These are phyloP conservation scores for Baccha elongata DNA, from an alignment of 2,888 invertebrate genomes.

Conservation along the genomic window DNA sequence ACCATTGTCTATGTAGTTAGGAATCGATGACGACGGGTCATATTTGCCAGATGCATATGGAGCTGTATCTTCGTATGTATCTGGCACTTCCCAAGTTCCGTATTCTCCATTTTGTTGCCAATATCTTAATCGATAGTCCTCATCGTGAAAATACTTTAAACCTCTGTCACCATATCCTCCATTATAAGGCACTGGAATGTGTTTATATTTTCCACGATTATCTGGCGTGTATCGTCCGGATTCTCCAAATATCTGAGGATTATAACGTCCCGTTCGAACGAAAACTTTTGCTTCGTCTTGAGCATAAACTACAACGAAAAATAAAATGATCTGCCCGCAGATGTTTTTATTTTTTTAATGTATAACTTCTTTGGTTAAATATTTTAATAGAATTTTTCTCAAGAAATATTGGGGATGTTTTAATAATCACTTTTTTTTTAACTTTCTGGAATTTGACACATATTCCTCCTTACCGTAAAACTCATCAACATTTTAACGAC, in stretches of 20 bases:
- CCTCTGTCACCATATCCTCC: conserved; percentile 83
- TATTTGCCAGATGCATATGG: conserved; percentile 74
- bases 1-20: conserved; percentile 37
- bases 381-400: too few species aligned
- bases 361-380: too few species aligned
- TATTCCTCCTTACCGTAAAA: conserved; percentile 39
- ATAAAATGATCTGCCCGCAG: conserved; percentile 32
- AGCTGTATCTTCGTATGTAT: conserved; percentile 45
- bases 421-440: background rate
- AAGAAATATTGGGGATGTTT: too few species aligned
- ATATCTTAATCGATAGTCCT: conserved; percentile 40
- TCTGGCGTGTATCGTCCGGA: conserved; percentile 84
- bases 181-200: conserved; percentile 83
- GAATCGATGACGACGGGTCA: conserved; percentile 15
- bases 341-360: background rate
- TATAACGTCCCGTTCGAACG: conserved; percentile 76
- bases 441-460: background rate
- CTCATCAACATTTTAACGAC: conserved; percentile 30
- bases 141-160: conserved; percentile 78
- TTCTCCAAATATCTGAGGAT: conserved; percentile 77
- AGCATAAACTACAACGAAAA: conserved; percentile 1
- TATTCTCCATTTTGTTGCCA: conserved; percentile 53
- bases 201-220: conserved; percentile 84
- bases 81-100: conserved; percentile 38
- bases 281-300: conserved; percentile 14